Evolutionary conservation across 2,113 vertebrate species (phyloP).

Genomic region (Sander vitreus): DNA sequence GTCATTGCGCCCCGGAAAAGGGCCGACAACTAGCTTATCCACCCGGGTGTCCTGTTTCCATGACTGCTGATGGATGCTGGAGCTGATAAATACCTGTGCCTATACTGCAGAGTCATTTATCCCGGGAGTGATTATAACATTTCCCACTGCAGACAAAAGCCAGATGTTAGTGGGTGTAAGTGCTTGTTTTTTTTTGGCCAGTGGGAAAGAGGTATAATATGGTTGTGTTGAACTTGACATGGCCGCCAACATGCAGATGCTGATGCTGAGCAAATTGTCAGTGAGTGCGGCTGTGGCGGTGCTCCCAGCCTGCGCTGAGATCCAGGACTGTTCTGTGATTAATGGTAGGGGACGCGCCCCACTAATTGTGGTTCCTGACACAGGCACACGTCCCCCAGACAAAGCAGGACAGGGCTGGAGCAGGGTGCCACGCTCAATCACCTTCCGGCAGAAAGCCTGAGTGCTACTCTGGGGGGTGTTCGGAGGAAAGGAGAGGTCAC

Average conservation of each 20-base stretch:
- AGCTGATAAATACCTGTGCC: not conserved
- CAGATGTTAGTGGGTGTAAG: too few relatives aligned
- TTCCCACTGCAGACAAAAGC: too few relatives aligned
- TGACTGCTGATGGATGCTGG: not conserved
- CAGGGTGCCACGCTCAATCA: slow-evolving; percentile 82
- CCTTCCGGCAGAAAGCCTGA: slow-evolving; percentile 68
- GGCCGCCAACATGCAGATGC: slow-evolving; percentile 19
- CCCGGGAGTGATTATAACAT: not conserved
- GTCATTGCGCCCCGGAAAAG: too few relatives aligned
- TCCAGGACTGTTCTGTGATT: slow-evolving; percentile 78
- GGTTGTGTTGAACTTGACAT: not conserved
- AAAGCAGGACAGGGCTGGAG: slow-evolving; percentile 79
- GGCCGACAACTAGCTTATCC: not conserved
- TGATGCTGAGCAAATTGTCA: slow-evolving; percentile 62
- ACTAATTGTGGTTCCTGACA: slow-evolving; percentile 83
- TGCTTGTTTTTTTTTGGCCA: too few relatives aligned
- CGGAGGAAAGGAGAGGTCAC: slow-evolving; percentile 66
- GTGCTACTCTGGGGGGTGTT: slow-evolving; percentile 52
- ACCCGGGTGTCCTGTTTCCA: not conserved
- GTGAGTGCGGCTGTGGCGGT: slow-evolving; percentile 45
- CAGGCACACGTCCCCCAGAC: slow-evolving; percentile 82
- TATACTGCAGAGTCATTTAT: too few relatives aligned
- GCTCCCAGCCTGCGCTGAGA: slow-evolving; percentile 50
- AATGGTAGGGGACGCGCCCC: slow-evolving; percentile 82
- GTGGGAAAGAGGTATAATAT: too few relatives aligned